These are phyloP conservation scores for Diabrotica undecimpunctata DNA, from an alignment of 1,140 invertebrate genomes.

Conservation along the genomic window DNA sequence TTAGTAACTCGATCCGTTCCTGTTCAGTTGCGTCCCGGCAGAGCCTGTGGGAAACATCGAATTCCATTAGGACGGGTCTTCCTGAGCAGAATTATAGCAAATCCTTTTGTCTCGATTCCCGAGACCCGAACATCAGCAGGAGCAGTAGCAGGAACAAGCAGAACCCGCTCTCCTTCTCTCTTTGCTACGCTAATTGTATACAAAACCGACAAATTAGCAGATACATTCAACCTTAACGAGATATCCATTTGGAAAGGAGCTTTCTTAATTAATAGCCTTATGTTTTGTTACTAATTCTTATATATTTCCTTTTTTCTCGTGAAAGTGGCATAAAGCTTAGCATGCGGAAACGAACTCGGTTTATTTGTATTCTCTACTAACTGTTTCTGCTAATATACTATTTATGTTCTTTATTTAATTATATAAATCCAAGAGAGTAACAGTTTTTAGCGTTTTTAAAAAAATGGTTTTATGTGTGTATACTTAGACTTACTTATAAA, in stretches of 20 bases:
- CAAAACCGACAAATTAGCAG: conserved; percentile 29
- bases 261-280: conserved; percentile 3
- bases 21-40: neutral
- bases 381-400: no score
- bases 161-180: conserved; percentile 1
- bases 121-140: conserved; percentile 2
- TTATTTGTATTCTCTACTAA: no score
- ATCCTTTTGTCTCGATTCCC: conserved; percentile 25
- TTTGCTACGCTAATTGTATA: conserved; percentile 20
- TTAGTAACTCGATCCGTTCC: conserved; percentile 1
- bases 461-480: no score
- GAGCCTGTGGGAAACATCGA: neutral
- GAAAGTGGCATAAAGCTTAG: neutral
- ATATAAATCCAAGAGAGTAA: no score
- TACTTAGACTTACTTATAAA: no score
- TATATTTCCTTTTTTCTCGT: neutral
- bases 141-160: neutral
- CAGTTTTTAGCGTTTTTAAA: no score
- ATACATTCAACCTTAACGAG: conserved; percentile 2
- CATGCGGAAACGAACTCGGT: neutral
- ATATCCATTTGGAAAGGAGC: conserved; percentile 1
- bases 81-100: conserved; percentile 26
- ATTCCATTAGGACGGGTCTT: conserved; percentile 8
- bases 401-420: no score
- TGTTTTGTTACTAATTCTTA: neutral